Evolutionary conservation across 2,888 invertebrate species (phyloP).

Genomic region (Lissocephala sabroskyi): DNA sequence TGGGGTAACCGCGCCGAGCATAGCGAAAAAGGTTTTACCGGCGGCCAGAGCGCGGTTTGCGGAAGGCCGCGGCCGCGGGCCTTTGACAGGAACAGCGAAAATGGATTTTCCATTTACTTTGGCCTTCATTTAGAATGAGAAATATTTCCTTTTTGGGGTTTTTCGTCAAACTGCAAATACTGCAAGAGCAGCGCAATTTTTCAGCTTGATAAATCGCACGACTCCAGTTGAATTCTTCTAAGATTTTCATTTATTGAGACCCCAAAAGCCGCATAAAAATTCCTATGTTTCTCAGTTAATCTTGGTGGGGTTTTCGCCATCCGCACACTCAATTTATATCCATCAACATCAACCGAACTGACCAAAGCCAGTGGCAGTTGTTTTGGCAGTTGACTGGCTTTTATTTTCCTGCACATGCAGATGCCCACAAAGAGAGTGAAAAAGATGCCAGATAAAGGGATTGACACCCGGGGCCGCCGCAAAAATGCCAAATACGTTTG

Average conservation of each 20-base stretch:
- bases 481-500: conserved; percentile 25
- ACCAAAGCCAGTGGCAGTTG: conserved; percentile 34
- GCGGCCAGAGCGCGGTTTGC: background rate
- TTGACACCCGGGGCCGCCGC: conserved; percentile 8
- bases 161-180: conserved; percentile 16
- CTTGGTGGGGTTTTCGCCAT: too few relatives aligned
- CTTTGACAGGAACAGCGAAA: conserved; percentile 32
- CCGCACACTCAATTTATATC: too few relatives aligned
- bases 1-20: background rate
- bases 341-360: conserved; percentile 16
- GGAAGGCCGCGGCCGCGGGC: background rate
- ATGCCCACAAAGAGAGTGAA: too few relatives aligned
- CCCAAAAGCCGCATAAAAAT: too few relatives aligned
- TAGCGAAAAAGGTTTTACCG: background rate
- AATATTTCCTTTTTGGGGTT: conserved; percentile 18
- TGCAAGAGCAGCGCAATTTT: background rate
- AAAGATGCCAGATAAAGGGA: too few relatives aligned
- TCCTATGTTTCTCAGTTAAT: too few relatives aligned
- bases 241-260: too few relatives aligned
- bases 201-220: too few relatives aligned
- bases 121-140: conserved; percentile 37
- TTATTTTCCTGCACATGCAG: background rate
- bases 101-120: conserved; percentile 62
- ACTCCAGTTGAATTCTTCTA: too few relatives aligned
- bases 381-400: conserved; percentile 4